Evolutionary conservation across 2,888 invertebrate genomes (phyloP), one percentile per base, ranked within the genome.

Genomic region (Cinara cedri): DNA sequence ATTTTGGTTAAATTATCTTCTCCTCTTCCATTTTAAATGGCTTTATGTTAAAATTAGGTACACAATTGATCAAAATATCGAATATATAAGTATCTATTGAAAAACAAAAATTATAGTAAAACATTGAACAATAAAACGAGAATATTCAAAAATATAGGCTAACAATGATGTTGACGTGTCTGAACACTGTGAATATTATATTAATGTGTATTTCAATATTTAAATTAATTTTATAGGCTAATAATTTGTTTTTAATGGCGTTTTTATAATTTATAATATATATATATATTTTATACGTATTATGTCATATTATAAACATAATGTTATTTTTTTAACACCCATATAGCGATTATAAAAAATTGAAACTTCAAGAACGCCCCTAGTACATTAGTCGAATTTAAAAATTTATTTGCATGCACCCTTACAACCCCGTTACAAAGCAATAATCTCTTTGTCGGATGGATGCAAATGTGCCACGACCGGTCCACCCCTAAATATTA

Each of bases 371-470:
- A 68, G 6, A 34, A 78, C 76, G 76, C 76, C 76, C 76, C 66
- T 57, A 68, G 21, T 78, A 68, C 76, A 78, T 78, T 78, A 78
- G 76, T 78, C 13, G 49, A 78, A 78, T 78, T 78, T 78, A 78
- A 78, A 78, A 78, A 78, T 78, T 78, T 78, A 78, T 78, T 78
- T 78, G 68, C 76, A 68, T 68, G 49, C 76, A 78, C 76, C 76
- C 76, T 68, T 21, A 24, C n/a, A 60, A 57, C 68, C 68, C 76
- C 68, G 60, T 68, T 55, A 68, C 68, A 57, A 60, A 78, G 68
- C 76, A 78, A 68, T 78, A 78, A 78, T 68, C 76, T 78, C 68
- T 78, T 78, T 78, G 76, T 78, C 68, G 68, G 68, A 68, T 66
- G 68, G 66, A 78, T 78, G 76, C 76, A 78, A 78, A 78, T 78